phyloP scores from a whole-genome alignment of 2,113 vertebrate species.

The Oostethus manadensis region DNA sequence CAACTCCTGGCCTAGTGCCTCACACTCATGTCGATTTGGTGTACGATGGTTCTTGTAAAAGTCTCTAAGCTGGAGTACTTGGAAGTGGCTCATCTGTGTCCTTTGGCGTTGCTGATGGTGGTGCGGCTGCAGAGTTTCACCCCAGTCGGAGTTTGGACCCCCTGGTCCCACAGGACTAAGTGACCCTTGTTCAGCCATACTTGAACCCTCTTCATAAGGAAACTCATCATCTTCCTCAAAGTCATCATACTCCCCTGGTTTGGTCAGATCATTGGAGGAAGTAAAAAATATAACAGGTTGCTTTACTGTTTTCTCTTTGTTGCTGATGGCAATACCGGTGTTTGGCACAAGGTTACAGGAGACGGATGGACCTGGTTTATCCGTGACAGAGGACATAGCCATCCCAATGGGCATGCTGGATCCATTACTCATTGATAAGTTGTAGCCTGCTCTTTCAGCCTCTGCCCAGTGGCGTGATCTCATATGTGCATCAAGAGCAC shows the following conservation, averaged over 20 bases:
- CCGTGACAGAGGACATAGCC: constrained; percentile 36
- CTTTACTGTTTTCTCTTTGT: constrained; percentile 52
- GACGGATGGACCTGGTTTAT: constrained; percentile 58
- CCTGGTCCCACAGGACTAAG: constrained; percentile 87
- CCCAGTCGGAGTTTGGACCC: constrained; percentile 80
- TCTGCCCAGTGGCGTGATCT: constrained; percentile 97
- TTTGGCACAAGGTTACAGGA: constrained; percentile 42
- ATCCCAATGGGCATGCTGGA: constrained; percentile 76
- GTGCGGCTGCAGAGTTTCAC: constrained; percentile 78
- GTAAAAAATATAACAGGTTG: constrained; percentile 79
- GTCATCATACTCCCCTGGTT: constrained; percentile 87
- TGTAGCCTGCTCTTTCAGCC: constrained; percentile 92
- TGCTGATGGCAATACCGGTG: constrained; percentile 31
- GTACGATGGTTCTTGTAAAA: constrained; percentile 73
- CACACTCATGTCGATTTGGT: constrained; percentile 91
- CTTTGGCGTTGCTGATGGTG: constrained; percentile 79
- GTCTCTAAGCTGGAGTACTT: constrained; percentile 73
- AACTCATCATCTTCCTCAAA: constrained; percentile 91
- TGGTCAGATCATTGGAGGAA: constrained; percentile 80
- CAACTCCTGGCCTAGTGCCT: constrained; percentile 91
- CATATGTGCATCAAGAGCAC: constrained; percentile 94
- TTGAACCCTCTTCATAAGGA: constrained; percentile 86
- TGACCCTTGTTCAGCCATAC: constrained; percentile 88
- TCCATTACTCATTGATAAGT: constrained; percentile 82
- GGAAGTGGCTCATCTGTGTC: constrained; percentile 78